Conservation (phyloP, 2,888 invertebrate species). For the Didymodactylos carnosus region DNA sequence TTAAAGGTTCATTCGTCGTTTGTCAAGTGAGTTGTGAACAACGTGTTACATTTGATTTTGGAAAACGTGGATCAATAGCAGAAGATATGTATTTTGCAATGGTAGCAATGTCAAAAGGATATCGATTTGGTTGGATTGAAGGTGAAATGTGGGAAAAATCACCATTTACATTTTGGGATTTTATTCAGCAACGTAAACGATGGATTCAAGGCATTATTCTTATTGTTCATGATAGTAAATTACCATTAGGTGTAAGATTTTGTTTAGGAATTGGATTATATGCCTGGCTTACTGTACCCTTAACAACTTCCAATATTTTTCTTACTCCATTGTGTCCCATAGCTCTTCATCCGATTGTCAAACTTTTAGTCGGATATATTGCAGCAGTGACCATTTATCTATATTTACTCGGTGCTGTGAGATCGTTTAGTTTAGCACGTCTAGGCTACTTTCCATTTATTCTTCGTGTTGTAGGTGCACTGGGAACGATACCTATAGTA, state of each 20-base stretch:
- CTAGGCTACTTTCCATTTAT: conserved; percentile 58
- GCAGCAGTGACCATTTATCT: conserved; percentile 85
- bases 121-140: conserved; percentile 78
- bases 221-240: conserved; percentile 47
- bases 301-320: conserved; percentile 69
- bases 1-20: conserved; percentile 93
- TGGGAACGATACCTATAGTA: conserved; percentile 76
- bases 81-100: conserved; percentile 93
- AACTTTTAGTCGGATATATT: conserved; percentile 68
- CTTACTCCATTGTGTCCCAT: conserved; percentile 63
- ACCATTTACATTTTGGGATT: conserved; percentile 79
- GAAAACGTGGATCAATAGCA: conserved; percentile 83
- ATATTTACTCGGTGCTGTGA: conserved; percentile 91
- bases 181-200: conserved; percentile 79
- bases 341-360: conserved; percentile 50
- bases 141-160: conserved; percentile 98
- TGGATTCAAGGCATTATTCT: conserved; percentile 51
- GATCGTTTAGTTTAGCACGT: conserved; percentile 56
- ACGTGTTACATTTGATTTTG: conserved; percentile 80
- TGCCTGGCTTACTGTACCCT: conserved; percentile 81
- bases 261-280: conserved; percentile 70
- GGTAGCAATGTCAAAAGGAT: conserved; percentile 73
- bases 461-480: conserved; percentile 60
- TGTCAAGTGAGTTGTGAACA: conserved; percentile 71
- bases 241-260: conserved; percentile 56